Base-by-base conservation (phyloP, 1,140 invertebrate genomes). In the Pogonomyrmex californicus region DNA sequence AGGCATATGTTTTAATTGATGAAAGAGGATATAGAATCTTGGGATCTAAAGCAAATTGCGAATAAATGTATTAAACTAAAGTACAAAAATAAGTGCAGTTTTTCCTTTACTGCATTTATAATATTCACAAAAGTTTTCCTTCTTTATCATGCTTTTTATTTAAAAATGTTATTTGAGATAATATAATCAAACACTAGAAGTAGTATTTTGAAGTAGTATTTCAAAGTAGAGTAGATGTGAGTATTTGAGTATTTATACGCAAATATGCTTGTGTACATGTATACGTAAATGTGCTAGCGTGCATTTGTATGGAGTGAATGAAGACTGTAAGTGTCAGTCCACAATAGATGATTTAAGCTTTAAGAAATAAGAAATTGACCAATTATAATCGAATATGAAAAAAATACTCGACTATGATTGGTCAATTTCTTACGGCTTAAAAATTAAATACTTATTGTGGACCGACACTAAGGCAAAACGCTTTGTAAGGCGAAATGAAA, bases 61-160 rank as follows among this genome's bases (percentile, higher is more conserved):
- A 30, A 73, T 73, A 73, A 73, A 73, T 73, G 70, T 54, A n/a
- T 71, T 10, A 54, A 71, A 71, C 2, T 71, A 36, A 73, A 73
- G 38, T 73, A 9, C 10, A 54, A 73, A 54, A 54, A 73, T 73
- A 54, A 73, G 10, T 54, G 49, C 54, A 36, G 49, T 73, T 73
- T 73, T 73, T 17, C 33, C 33, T 10, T n/a, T 73, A 12, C 38
- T 73, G 7, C 33, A 73, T 54, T 73, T 30, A 23, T 70, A 70
- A 49, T 38, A 47, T 44, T 68, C 1, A 23, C 23, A 3, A 44
- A 68, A 47, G 44, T 23, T 68, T 68, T 68, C 36, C 7, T 58
- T 30, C 17, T 30, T 3, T 44, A 9, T 68, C 47, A n/a, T 68
- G 38, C n/a, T 0, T 23, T 66, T n/a, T 9, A n/a, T 9, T 41